Percentiles rank a stretch among this genome's conserved stretches.
These are phyloP conservation scores for Calameuta idolon DNA, from an alignment of 2,888 invertebrate species.

Conservation along the genomic window DNA sequence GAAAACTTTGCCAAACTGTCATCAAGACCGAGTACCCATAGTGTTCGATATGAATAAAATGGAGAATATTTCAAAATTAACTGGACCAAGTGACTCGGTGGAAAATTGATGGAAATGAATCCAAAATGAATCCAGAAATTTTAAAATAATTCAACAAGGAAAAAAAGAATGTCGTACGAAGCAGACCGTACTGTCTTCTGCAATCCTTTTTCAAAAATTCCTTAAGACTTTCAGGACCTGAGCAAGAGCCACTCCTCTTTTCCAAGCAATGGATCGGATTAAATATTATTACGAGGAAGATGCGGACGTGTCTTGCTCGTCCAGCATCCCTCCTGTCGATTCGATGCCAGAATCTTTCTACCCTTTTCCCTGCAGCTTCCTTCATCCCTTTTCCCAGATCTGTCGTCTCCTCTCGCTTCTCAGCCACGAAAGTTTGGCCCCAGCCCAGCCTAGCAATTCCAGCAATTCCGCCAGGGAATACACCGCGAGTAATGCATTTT, in stretches of 20 bases:
- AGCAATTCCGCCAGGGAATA: conserved; percentile 35
- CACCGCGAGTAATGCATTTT: conserved; percentile 52
- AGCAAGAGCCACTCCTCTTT: conserved; percentile 64
- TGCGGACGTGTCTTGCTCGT: conserved; percentile 55
- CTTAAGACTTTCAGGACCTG: conserved; percentile 53
- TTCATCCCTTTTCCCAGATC: conserved; percentile 18
- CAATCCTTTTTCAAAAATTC: conserved; percentile 37
- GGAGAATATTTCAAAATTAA: no score
- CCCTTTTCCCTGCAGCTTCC: conserved; percentile 26
- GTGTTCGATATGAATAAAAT: no score
- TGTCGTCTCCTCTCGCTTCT: conserved; percentile 15
- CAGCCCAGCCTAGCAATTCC: conserved; percentile 25
- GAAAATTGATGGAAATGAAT: no score
- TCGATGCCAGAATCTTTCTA: conserved; percentile 15
- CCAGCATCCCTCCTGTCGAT: conserved; percentile 31
- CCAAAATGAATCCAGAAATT: not conserved
- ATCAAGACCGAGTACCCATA: no score
- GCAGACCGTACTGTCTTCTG: conserved; percentile 28
- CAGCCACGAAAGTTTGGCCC: conserved; percentile 55
- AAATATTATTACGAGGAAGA: conserved; percentile 65
- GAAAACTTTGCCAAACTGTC: no score
- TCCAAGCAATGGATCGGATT: conserved; percentile 65
- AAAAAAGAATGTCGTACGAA: conserved; percentile 31
- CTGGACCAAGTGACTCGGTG: no score
- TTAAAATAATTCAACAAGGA: conserved; percentile 12